Percentiles rank a stretch among this genome's conserved stretches.
phyloP scores from a whole-genome alignment of 2,797 vertebrate genomes.

The Falco concolor region DNA sequence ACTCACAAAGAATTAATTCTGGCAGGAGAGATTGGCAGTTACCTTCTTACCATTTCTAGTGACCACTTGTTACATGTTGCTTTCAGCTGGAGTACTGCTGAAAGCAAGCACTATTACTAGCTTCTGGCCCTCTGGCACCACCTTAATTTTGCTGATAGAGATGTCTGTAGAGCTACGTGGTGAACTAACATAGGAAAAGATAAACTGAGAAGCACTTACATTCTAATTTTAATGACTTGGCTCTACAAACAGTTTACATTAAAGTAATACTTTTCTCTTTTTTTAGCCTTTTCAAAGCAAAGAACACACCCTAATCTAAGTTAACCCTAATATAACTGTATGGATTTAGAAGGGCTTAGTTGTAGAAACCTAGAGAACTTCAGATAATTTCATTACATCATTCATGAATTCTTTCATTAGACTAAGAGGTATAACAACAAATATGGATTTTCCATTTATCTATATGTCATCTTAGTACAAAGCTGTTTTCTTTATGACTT shows the following conservation, averaged over 20 bases:
- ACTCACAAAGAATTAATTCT: not conserved
- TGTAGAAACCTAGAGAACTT: not conserved
- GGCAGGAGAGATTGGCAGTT: not conserved
- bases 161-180: not conserved
- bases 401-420: not conserved
- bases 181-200: not conserved
- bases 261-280: not conserved
- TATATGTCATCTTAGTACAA: not conserved
- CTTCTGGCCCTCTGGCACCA: not conserved
- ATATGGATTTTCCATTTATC: not conserved
- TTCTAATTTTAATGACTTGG: not conserved
- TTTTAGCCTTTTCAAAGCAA: not conserved
- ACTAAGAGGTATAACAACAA: not conserved
- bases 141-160: not conserved
- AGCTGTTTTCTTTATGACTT: not conserved
- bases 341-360: not conserved
- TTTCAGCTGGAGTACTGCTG: not conserved
- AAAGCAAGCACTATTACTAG: not conserved
- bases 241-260: not conserved
- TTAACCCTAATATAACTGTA: not conserved
- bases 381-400: not conserved
- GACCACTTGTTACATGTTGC: accelerated
- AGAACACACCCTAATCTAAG: not conserved
- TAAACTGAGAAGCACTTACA: not conserved
- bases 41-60: not conserved